Evolutionary conservation across 2,888 invertebrate genomes (phyloP).

Genomic region (Hyalella azteca): DNA sequence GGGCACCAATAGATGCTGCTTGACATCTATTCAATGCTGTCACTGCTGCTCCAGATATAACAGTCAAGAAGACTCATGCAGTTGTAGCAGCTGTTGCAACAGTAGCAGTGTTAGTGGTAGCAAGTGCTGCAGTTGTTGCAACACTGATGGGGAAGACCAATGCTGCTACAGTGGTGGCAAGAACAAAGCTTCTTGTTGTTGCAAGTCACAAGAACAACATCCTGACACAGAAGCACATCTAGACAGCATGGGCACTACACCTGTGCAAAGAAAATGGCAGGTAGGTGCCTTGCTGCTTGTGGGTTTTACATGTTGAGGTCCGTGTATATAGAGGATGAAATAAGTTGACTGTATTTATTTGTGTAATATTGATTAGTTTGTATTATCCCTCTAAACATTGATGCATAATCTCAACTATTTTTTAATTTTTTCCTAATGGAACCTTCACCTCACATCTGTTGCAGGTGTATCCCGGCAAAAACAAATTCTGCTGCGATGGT

Average conservation of each 20-base stretch:
- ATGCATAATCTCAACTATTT: background rate
- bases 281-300: background rate
- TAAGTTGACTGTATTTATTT: background rate
- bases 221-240: background rate
- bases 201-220: background rate
- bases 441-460: too few relatives aligned
- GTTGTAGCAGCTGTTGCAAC: conserved; percentile 21
- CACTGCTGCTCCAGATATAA: background rate
- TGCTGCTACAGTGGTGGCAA: background rate
- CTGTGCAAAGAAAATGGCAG: conserved; percentile 6
- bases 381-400: background rate
- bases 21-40: background rate
- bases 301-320: background rate
- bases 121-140: conserved; percentile 27
- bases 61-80: background rate
- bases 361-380: background rate
- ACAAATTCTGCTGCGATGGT: conserved; percentile 97
- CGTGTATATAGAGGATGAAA: too few relatives aligned
- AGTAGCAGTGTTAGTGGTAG: background rate
- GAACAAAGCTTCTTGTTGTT: background rate
- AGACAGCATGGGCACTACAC: background rate
- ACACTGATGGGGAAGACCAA: background rate
- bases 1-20: background rate
- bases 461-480: conserved; percentile 92
- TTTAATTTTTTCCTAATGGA: too few relatives aligned